Base-by-base conservation (phyloP, 2,888 invertebrate species). In the Empis stercorea region DNA sequence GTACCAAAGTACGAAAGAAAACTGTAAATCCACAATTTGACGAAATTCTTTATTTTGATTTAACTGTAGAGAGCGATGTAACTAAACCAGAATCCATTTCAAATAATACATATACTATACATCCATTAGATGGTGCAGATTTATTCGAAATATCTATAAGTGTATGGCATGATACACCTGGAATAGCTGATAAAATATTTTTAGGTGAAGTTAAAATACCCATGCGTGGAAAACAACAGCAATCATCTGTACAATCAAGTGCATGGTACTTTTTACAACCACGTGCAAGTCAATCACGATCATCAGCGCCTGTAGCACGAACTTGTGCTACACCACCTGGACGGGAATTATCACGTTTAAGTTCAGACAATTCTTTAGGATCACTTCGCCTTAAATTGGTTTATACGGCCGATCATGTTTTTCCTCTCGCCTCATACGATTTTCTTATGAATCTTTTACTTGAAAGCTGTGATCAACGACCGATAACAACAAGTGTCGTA, bases 331-430 rank as follows among this genome's bases (percentile, higher is more conserved):
- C 85, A 32, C 82, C 85, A 27, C 81, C 85, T 1, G 83, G 84
- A 53, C 13, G n/a, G 3, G n/a, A n/a, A n/a, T 9, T 27, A 27
- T 81, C 83, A 48, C 72, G 84, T 52, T 73, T 85, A 20, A 70
- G 68, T 53, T 65, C 64, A 43, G 75, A 75, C 59, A 78, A 78
- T 52, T 74, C 80, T 17, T 76, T 89, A 51, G 92, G 92, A 55
- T 87, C 89, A 15, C 71, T 93, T 55, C 78, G 93, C 50, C 76
- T 93, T 47, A 83, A 87, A 63, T 79, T 93, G 54, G 84, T 87
- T 62, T 92, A 92, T 70, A 87, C 87, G 15, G 84, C 87, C 40
- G 92, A 92, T 73, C 82, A 87, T 68, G 91, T 93, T 45, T 88
- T 93, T 71, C 83, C 87, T 37, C 76, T 85, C 47, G 78, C 80